Evolutionary conservation across 2,888 invertebrate species (phyloP).

Genomic region (Protophormia terraenovae): DNA sequence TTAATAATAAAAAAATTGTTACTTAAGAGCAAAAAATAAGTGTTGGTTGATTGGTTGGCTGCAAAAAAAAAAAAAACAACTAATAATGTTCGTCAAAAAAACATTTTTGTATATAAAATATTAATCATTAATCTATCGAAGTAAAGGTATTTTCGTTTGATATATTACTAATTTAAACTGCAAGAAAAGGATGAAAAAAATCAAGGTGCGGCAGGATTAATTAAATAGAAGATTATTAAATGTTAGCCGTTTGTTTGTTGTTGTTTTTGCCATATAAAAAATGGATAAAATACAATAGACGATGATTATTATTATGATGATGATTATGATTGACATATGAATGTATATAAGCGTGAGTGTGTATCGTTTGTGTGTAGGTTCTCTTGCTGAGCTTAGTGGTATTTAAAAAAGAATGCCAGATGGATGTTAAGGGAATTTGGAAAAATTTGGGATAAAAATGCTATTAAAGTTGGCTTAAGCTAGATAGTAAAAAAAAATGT

Average conservation of each 20-base stretch:
- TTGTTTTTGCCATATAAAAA: constrained; percentile 33
- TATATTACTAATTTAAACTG: constrained; percentile 12
- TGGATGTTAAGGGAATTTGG: too few relatives aligned
- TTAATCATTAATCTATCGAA: constrained; percentile 8
- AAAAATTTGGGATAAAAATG: too few relatives aligned
- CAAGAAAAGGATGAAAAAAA: neutral
- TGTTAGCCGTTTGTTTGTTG: constrained; percentile 6
- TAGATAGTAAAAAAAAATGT: too few relatives aligned
- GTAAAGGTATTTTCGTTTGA: neutral
- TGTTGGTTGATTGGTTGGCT: too few relatives aligned
- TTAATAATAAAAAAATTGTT: too few relatives aligned
- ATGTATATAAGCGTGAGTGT: neutral
- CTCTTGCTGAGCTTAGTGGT: too few relatives aligned
- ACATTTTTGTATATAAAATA: neutral
- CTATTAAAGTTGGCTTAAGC: too few relatives aligned
- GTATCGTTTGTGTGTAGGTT: neutral
- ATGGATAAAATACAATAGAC: constrained; percentile 24
- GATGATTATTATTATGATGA: constrained; percentile 4
- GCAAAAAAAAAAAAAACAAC: too few relatives aligned
- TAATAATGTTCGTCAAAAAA: too few relatives aligned
- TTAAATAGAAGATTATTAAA: constrained; percentile 34
- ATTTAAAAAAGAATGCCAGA: too few relatives aligned
- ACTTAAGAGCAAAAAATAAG: too few relatives aligned
- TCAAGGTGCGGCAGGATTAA: constrained; percentile 61
- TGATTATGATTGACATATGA: constrained; percentile 47